Conservation (phyloP, 2,888 invertebrate genomes). For the Tachina lurida region DNA sequence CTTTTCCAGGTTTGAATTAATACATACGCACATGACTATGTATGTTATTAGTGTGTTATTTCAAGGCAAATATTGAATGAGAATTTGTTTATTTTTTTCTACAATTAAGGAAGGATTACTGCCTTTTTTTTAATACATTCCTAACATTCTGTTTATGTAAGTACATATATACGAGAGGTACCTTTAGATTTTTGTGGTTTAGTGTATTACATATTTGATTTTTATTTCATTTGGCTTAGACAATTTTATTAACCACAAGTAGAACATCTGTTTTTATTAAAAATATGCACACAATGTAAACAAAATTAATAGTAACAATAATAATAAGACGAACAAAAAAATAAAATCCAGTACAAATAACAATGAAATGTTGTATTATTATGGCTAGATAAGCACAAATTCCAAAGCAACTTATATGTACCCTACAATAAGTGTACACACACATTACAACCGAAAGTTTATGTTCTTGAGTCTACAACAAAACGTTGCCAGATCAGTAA, state of each 20-base stretch:
- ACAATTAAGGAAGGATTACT: background rate
- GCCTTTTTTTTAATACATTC: background rate
- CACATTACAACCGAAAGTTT: no score
- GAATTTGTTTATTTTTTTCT: background rate
- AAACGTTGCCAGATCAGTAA: background rate
- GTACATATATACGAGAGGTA: background rate
- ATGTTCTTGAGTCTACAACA: no score
- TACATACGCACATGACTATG: no score
- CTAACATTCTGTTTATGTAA: background rate
- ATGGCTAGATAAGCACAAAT: conserved; percentile 26
- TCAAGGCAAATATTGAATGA: background rate
- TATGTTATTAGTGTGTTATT: background rate
- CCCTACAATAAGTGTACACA: no score
- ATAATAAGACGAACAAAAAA: background rate
- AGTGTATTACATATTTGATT: background rate
- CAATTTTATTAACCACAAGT: conserved; percentile 36
- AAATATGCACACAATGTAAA: conserved; percentile 32
- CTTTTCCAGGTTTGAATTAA: no score
- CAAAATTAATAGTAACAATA: background rate
- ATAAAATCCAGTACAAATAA: conserved; percentile 3
- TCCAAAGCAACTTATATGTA: background rate
- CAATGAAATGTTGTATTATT: conserved; percentile 6
- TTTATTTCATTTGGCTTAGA: conserved; percentile 8
- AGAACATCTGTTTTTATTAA: conserved; percentile 41
- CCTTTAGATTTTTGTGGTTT: background rate